Conservation (phyloP, 2,113 vertebrate species). For the Sinocyclocheilus anophthalmus region DNA sequence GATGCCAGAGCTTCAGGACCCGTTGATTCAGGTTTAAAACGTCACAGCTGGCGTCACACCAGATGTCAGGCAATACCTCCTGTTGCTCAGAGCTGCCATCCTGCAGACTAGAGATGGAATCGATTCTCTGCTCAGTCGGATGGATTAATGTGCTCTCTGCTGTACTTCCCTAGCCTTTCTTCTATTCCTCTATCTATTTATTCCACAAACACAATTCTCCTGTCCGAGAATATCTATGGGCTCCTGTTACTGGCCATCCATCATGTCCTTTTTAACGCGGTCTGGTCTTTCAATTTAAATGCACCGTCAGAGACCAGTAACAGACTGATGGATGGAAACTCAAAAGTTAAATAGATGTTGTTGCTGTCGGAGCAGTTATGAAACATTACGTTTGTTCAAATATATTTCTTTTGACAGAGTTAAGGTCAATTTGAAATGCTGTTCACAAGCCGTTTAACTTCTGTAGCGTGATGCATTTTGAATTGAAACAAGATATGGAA, state of each 20-base stretch:
- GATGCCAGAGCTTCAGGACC: slow-evolving; percentile 24
- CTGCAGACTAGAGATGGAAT: slow-evolving; percentile 44
- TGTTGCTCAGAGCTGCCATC: slow-evolving; percentile 37
- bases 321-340: slow-evolving; percentile 35
- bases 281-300: slow-evolving; percentile 33
- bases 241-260: slow-evolving; percentile 18
- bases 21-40: slow-evolving; percentile 33
- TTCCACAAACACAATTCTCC: slow-evolving; percentile 18
- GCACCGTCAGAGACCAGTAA: background rate
- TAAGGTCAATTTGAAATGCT: slow-evolving; percentile 1
- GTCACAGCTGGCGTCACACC: slow-evolving; percentile 42
- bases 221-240: background rate
- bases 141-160: slow-evolving; percentile 27
- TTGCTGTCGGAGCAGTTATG: background rate
- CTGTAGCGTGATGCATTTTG: background rate
- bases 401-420: slow-evolving; percentile 4
- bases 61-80: slow-evolving; percentile 38
- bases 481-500: background rate
- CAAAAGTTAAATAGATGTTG: background rate
- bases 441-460: background rate
- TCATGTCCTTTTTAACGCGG: background rate
- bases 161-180: slow-evolving; percentile 24
- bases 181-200: slow-evolving; percentile 9
- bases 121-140: slow-evolving; percentile 37
- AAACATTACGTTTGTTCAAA: slow-evolving; percentile 21